phyloP scores from a whole-genome alignment of 2,113 vertebrate species.

The Daphoenositta chrysoptera region DNA sequence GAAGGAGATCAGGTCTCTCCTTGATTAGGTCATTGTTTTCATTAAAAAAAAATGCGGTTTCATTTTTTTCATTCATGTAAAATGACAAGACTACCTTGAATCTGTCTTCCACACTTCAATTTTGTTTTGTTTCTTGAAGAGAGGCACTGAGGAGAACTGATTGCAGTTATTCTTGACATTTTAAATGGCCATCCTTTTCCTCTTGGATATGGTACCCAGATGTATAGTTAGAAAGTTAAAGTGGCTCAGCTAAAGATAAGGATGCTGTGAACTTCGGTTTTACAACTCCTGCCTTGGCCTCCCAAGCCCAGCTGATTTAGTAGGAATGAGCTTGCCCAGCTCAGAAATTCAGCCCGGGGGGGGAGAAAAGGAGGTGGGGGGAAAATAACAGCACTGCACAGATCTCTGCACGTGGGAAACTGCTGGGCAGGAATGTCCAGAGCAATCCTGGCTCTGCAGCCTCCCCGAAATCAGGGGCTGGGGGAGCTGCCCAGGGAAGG shows the following conservation, averaged over 20 bases:
- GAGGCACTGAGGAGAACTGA: background rate
- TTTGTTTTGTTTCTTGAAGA: constrained; percentile 52
- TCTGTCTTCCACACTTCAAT: constrained; percentile 1
- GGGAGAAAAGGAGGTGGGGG: background rate
- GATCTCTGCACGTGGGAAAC: background rate
- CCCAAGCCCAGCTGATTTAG: constrained; percentile 16
- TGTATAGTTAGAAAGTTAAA: constrained; percentile 58
- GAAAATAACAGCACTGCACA: background rate
- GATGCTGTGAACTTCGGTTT: constrained; percentile 28
- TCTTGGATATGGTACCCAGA: constrained; percentile 45
- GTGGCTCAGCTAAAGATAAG: constrained; percentile 44
- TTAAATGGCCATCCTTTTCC: constrained; percentile 42
- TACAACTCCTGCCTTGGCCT: constrained; percentile 35
- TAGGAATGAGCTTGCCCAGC: background rate
- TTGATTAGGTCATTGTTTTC: background rate
- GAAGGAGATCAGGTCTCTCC: background rate
- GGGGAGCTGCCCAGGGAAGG: background rate
- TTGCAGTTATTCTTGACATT: constrained; percentile 47
- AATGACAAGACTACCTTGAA: background rate
- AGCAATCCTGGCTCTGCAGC: background rate
- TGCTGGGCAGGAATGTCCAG: rapidly evolving
- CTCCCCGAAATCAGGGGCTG: background rate
- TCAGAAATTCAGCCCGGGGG: background rate
- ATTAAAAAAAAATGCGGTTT: background rate
- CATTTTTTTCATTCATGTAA: background rate